Percentiles rank a stretch among this genome's conserved stretches.
Evolutionary conservation across 2,113 vertebrate genomes (phyloP).

Genomic region (Tichodroma muraria): DNA sequence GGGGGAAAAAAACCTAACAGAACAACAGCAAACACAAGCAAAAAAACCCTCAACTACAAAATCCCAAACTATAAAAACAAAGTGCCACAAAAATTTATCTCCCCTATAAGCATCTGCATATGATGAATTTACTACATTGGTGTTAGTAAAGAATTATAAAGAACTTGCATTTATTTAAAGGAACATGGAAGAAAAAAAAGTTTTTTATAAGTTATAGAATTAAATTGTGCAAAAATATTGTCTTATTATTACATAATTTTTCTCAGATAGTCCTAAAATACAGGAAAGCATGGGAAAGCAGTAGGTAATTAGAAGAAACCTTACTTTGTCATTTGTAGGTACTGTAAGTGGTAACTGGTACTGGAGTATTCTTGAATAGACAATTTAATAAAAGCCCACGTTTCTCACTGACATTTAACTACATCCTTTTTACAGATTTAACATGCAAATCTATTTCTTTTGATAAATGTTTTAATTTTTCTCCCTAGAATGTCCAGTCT

Average conservation of each 20-base stretch:
- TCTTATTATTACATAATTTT: background rate
- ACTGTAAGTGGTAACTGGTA: background rate
- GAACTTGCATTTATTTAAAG: background rate
- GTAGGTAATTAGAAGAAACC: background rate
- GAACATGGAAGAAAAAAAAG: background rate
- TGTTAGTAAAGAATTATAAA: background rate
- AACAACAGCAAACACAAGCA: no score
- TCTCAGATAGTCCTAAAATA: background rate
- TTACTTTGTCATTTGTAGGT: background rate
- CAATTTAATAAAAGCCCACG: background rate
- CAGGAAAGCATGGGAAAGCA: background rate
- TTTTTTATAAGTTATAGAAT: background rate
- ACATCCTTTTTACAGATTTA: background rate
- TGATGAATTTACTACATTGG: background rate
- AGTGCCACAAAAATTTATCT: background rate
- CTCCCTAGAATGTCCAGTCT: background rate
- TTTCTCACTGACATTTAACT: background rate
- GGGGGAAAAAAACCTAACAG: accelerated
- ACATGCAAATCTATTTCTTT: background rate
- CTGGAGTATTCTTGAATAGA: background rate
- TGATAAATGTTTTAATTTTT: background rate
- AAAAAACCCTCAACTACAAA: background rate
- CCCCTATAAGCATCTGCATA: background rate
- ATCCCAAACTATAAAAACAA: background rate
- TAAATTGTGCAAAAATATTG: background rate